Conservation (phyloP, 2,888 invertebrate genomes). For the Cabera pusaria region DNA sequence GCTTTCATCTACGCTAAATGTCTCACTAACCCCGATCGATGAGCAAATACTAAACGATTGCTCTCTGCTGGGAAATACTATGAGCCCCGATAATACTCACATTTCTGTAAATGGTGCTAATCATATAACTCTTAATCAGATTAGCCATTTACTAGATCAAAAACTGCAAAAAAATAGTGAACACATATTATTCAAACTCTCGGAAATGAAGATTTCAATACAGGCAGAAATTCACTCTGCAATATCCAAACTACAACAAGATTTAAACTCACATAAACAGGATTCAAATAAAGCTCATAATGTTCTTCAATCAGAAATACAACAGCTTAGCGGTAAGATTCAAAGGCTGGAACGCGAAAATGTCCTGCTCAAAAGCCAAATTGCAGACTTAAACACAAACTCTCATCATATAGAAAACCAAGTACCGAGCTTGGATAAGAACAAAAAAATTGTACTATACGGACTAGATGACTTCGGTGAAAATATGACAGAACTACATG, state of each 20-base stretch:
- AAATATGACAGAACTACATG: not conserved
- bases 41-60: not conserved
- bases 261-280: too few species aligned
- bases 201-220: slow-evolving; percentile 1
- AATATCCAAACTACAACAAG: not conserved
- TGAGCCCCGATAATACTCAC: not conserved
- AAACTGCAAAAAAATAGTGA: not conserved
- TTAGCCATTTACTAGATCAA: not conserved
- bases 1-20: not conserved
- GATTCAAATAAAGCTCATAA: too few species aligned
- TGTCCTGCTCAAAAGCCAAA: too few species aligned
- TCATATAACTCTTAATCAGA: too few species aligned
- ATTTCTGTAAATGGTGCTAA: too few species aligned
- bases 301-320: too few species aligned
- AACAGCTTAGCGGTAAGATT: too few species aligned
- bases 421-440: not conserved
- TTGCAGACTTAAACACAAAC: not conserved
- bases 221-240: not conserved
- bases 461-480: not conserved
- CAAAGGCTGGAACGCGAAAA: too few species aligned
- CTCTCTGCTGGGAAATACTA: not conserved
- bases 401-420: not conserved
- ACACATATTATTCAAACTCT: not conserved
- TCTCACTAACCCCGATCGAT: not conserved
- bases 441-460: not conserved